Conservation (phyloP, 2,797 vertebrate species). For the Anguilla megastoma region DNA sequence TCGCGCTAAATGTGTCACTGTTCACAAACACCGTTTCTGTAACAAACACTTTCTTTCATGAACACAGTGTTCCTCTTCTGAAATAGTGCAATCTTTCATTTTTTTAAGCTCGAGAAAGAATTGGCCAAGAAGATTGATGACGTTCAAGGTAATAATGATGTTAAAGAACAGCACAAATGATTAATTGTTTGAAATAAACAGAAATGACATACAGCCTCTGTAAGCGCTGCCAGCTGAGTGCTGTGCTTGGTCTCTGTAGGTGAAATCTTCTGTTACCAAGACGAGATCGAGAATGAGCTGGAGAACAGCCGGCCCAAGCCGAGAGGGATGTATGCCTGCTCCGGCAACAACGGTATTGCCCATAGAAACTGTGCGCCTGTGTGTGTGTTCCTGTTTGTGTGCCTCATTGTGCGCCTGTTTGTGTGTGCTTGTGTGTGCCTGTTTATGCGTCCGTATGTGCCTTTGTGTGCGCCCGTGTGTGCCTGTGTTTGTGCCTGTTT, state of each 20-base stretch:
- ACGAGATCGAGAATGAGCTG: constrained; percentile 91
- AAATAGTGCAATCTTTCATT: constrained; percentile 20
- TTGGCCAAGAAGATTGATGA: constrained; percentile 85
- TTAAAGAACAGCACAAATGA: constrained; percentile 9
- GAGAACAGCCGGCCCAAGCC: constrained; percentile 83
- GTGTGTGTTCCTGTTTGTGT: not conserved
- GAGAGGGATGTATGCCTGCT: constrained; percentile 83
- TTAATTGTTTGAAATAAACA: constrained; percentile 27
- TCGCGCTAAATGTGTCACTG: not conserved
- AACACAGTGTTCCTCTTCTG: not conserved
- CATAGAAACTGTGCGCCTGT: not conserved
- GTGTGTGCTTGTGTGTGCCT: not conserved
- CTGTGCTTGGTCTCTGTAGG: constrained; percentile 67
- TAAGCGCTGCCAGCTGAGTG: not conserved
- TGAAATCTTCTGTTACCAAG: constrained; percentile 89
- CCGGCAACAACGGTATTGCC: constrained; percentile 74
- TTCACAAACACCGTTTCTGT: not conserved
- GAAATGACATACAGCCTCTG: not conserved
- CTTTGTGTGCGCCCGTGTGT: not conserved
- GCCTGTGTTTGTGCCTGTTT: not conserved
- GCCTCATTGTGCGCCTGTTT: not conserved
- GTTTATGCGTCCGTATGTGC: not conserved
- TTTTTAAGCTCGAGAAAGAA: constrained; percentile 82
- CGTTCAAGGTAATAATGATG: constrained; percentile 81
- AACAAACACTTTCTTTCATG: not conserved